A percentile compares a stretch with the other conserved stretches of the same genome.
Evolutionary conservation across 2,888 invertebrate genomes (phyloP).

Genomic region (Hybos culiciformis): DNA sequence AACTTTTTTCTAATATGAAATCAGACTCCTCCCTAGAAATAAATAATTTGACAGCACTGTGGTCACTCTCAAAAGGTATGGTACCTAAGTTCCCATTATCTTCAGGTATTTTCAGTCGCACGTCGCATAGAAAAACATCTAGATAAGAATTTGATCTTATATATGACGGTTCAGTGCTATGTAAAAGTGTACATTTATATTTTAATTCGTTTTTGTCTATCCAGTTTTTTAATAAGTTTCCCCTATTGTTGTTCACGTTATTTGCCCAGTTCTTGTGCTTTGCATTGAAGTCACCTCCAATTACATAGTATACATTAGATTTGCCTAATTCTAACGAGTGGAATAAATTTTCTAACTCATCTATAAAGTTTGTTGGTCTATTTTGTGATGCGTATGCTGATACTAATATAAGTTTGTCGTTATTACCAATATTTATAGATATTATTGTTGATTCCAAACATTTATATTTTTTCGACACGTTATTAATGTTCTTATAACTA

Average conservation of each 20-base stretch:
- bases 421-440: background rate
- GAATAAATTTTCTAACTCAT: constrained; percentile 3
- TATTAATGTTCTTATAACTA: too few species aligned
- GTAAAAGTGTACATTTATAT: background rate
- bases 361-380: background rate
- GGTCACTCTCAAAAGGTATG: background rate
- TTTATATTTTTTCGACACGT: too few species aligned
- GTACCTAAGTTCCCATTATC: background rate
- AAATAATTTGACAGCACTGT: background rate
- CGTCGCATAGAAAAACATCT: background rate
- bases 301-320: constrained; percentile 1
- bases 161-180: background rate
- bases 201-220: constrained; percentile 1
- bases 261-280: constrained; percentile 5
- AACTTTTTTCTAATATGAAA: background rate
- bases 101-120: background rate
- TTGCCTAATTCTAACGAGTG: constrained; percentile 2
- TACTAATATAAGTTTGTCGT: background rate
- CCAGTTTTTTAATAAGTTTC: constrained; percentile 3
- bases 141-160: constrained; percentile 1
- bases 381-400: background rate
- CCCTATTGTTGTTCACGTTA: constrained; percentile 2
- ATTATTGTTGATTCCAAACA: too few species aligned
- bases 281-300: constrained; percentile 8
- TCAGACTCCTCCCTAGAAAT: background rate